Percentiles rank a stretch among this genome's conserved stretches.
Conservation (phyloP, 2,797 vertebrate genomes). For the Discoglossus pictus region DNA sequence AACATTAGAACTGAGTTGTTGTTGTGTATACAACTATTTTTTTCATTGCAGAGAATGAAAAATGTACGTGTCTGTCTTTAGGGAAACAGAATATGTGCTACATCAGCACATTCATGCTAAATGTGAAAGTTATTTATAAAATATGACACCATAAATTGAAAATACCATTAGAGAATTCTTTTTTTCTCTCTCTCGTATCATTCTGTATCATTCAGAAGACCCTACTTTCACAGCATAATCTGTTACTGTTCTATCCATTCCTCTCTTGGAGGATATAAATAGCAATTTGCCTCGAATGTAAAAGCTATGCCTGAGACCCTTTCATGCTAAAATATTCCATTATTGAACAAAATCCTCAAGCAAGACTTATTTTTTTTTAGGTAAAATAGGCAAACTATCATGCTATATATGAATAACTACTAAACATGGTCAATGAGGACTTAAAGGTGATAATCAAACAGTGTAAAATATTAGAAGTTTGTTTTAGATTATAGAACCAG, state of each 20-base stretch:
- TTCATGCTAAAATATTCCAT: background rate
- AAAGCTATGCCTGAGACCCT: background rate
- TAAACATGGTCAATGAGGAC: no score
- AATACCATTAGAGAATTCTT: slow-evolving; percentile 26
- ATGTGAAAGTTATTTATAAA: slow-evolving; percentile 50
- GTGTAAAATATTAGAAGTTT: no score
- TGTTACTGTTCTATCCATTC: slow-evolving; percentile 28
- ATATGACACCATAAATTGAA: slow-evolving; percentile 39
- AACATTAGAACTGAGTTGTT: slow-evolving; percentile 1
- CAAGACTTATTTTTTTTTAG: no score
- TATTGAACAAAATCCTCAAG: no score
- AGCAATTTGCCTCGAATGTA: slow-evolving; percentile 11
- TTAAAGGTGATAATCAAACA: no score
- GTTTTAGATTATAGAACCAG: no score
- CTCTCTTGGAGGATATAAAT: slow-evolving; percentile 25
- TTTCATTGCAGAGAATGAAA: slow-evolving; percentile 30
- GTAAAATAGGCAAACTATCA: no score
- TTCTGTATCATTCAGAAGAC: slow-evolving; percentile 25
- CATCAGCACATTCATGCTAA: slow-evolving; percentile 40
- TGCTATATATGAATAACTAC: no score
- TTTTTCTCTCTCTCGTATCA: slow-evolving; percentile 9
- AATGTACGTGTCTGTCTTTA: slow-evolving; percentile 34
- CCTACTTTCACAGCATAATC: slow-evolving; percentile 12
- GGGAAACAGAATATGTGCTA: slow-evolving; percentile 25
- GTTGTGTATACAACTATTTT: background rate